Base-by-base conservation (phyloP, 2,888 invertebrate species). In the Anaspis maculata region DNA sequence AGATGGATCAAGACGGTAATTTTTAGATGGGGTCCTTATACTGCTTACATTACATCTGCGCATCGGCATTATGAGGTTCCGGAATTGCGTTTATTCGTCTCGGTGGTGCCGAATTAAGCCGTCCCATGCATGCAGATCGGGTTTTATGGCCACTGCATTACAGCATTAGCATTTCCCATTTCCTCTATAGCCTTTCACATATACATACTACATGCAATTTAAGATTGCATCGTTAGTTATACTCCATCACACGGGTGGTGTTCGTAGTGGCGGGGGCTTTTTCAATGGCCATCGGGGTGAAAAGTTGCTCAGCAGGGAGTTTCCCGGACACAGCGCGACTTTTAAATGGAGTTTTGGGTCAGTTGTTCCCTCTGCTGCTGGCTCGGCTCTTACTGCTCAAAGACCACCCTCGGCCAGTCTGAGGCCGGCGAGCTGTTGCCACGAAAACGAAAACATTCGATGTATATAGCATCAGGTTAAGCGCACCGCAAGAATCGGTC, bases 161-260 rank as follows among this genome's bases (percentile, higher is more conserved):
- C 49, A 33, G 41, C 51, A 51, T 51, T 51, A 50, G 48, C 51
- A 51, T 51, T 49, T 51, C 46, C 51, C 51, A 50, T 51, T 51
- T 50, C 50, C 51, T 50, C 42, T 45, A 45, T 45, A 35, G 45
- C 48, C 39, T 39, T 35, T 44, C 41, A 48, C 42, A 45, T 39
- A 49, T 42, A 46, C 46, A 45, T 45, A 43, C n/a, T n/a, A n/a
- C 48, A 45, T 49, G 51, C 47, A 48, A 51, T 51, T 48, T 48
- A 49, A 48, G 48, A 49, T 46, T 47, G 47, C 44, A 44, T 30
- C 45, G 45, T 49, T 51, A 48, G 51, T 49, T 46, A 49, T 41
- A 28, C 36, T 39, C 42, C 41, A 42, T 36, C 35, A 34, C 39
- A 26, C 6, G 26, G 31, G 32, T 25, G 34, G n/a, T n/a, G n/a